A percentile compares a stretch with the other conserved stretches of the same genome.
phyloP scores from a whole-genome alignment of 2,797 vertebrate species.

The Mormyrops attenuatus region DNA sequence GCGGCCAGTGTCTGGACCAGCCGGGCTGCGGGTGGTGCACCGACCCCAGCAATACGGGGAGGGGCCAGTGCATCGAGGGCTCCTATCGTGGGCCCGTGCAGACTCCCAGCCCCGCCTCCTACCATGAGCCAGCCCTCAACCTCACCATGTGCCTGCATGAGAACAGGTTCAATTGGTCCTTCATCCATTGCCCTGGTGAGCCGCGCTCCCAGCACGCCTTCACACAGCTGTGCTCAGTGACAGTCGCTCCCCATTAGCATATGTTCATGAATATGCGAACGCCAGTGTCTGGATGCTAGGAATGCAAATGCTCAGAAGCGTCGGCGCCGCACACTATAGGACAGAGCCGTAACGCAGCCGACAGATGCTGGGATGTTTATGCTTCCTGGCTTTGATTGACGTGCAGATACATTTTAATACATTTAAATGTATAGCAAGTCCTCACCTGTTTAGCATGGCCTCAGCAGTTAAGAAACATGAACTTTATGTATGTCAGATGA shows the following conservation, averaged over 20 bases:
- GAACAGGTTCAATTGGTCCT: constrained; percentile 87
- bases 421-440: neutral
- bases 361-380: neutral
- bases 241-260: neutral
- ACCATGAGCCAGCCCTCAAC: constrained; percentile 75
- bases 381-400: neutral
- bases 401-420: neutral
- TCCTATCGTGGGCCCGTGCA: constrained; percentile 83
- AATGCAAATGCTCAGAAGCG: neutral
- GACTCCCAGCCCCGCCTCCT: constrained; percentile 59
- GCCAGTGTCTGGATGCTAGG: neutral
- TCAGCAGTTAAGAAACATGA: neutral
- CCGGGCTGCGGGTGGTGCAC: constrained; percentile 97
- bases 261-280: neutral
- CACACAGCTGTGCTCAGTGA: neutral
- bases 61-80: constrained; percentile 89
- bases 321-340: neutral
- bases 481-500: neutral
- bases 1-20: constrained; percentile 87
- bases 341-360: neutral
- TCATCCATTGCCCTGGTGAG: constrained; percentile 92
- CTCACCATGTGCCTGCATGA: constrained; percentile 79
- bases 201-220: neutral
- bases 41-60: constrained; percentile 86
- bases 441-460: neutral